These are phyloP conservation scores for Ascidia mentula DNA, from an alignment of 23 tunicate genomes.

Conservation along the genomic window DNA sequence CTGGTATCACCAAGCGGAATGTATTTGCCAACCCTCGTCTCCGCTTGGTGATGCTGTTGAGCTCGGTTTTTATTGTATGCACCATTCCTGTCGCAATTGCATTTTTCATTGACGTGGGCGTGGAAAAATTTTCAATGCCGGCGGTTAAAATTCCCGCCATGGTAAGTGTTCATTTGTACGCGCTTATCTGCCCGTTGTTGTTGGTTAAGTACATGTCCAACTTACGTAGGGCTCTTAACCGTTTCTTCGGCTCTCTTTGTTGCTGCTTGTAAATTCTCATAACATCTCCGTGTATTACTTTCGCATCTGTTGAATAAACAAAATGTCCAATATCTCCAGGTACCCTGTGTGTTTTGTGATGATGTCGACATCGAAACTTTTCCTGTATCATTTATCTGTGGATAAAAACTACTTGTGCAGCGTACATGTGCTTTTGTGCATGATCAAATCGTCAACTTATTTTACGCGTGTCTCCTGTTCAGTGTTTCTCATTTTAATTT, in stretches of 20 bases:
- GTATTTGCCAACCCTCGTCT: conserved; percentile 36
- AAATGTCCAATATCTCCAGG: too few species aligned
- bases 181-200: conserved; percentile 52
- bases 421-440: too few species aligned
- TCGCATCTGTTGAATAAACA: too few species aligned
- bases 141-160: conserved; percentile 26
- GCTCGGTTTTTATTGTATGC: conserved; percentile 25
- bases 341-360: too few species aligned
- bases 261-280: conserved; percentile 27
- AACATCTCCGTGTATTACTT: too few species aligned
- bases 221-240: conserved; percentile 24
- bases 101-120: conserved; percentile 32
- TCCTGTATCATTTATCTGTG: too few species aligned
- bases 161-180: conserved; percentile 45
- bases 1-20: background rate
- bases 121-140: background rate
- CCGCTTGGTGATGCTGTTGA: conserved; percentile 31
- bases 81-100: conserved; percentile 35
- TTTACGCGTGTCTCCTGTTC: too few species aligned
- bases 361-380: too few species aligned
- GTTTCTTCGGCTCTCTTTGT: conserved; percentile 1
- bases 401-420: too few species aligned
- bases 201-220: conserved; percentile 54
- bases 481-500: too few species aligned
- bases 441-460: too few species aligned